Percentiles rank a stretch among this genome's conserved stretches.
Evolutionary conservation across 2,888 invertebrate species (phyloP).

Genomic region (Panzeria rudis): DNA sequence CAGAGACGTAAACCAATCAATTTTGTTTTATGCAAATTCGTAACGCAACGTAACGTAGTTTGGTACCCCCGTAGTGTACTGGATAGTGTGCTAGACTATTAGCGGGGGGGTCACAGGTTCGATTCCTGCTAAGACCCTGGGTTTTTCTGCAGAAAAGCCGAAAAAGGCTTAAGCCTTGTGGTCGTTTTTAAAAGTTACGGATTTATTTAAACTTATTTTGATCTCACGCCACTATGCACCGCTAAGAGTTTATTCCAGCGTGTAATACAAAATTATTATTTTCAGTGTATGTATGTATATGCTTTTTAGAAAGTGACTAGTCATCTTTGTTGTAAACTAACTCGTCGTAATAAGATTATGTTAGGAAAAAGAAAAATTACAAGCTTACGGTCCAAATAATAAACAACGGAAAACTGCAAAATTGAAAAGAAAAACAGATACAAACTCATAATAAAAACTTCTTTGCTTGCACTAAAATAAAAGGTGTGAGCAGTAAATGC

Average conservation of each 20-base stretch:
- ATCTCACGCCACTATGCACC: no score
- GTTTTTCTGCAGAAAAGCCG: no score
- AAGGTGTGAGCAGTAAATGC: background rate
- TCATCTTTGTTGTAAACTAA: conserved; percentile 13
- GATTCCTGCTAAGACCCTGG: no score
- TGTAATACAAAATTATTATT: background rate
- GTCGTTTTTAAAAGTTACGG: no score
- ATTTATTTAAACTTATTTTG: no score
- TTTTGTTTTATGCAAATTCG: no score
- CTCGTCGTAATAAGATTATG: conserved; percentile 26
- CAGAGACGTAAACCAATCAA: no score
- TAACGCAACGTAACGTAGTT: no score
- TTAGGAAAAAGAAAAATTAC: background rate
- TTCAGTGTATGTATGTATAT: background rate
- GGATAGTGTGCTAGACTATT: no score
- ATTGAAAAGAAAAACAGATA: background rate
- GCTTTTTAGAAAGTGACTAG: background rate
- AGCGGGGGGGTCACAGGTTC: no score
- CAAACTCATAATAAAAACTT: background rate
- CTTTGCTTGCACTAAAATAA: background rate
- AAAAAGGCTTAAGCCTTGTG: no score
- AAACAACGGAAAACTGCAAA: conserved; percentile 24
- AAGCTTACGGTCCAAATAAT: conserved; percentile 51
- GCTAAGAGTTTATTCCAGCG: background rate
- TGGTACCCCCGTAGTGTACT: no score